Percentiles rank a stretch among this genome's conserved stretches.
These are phyloP conservation scores for Morus bassanus DNA, from an alignment of 2,797 vertebrate genomes.

Conservation along the genomic window DNA sequence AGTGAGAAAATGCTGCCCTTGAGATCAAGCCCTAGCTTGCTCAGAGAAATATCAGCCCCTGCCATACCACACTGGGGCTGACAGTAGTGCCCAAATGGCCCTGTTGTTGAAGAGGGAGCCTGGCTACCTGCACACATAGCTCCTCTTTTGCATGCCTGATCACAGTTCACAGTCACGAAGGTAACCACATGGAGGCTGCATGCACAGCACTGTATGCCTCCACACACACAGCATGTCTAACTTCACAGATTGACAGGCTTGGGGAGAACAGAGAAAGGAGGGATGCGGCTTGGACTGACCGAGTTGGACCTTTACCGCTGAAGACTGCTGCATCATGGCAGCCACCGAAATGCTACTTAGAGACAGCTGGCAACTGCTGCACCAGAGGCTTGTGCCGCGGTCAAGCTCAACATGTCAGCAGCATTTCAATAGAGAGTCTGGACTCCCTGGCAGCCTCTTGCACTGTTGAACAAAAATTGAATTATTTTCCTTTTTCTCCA, in stretches of 20 bases:
- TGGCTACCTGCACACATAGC: background rate
- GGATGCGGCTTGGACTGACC: background rate
- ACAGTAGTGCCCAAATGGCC: rapidly evolving
- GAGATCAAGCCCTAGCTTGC: background rate
- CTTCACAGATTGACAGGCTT: background rate
- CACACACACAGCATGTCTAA: no score
- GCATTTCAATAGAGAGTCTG: background rate
- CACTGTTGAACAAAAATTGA: background rate
- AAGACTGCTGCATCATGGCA: background rate
- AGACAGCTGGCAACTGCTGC: background rate
- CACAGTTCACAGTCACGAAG: background rate
- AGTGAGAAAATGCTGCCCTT: background rate
- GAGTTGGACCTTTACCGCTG: background rate
- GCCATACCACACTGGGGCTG: rapidly evolving
- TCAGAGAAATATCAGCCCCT: background rate
- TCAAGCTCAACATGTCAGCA: background rate
- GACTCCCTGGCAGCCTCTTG: background rate
- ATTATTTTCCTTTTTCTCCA: background rate
- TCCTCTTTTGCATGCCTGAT: background rate
- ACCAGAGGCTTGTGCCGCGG: background rate
- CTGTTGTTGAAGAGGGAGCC: background rate
- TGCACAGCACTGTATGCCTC: no score
- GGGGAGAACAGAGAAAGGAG: background rate
- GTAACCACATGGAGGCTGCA: background rate
- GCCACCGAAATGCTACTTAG: background rate